Percentiles rank a stretch among this genome's conserved stretches.
Conservation (phyloP, 2,113 vertebrate genomes). For the Gavia stellata region DNA sequence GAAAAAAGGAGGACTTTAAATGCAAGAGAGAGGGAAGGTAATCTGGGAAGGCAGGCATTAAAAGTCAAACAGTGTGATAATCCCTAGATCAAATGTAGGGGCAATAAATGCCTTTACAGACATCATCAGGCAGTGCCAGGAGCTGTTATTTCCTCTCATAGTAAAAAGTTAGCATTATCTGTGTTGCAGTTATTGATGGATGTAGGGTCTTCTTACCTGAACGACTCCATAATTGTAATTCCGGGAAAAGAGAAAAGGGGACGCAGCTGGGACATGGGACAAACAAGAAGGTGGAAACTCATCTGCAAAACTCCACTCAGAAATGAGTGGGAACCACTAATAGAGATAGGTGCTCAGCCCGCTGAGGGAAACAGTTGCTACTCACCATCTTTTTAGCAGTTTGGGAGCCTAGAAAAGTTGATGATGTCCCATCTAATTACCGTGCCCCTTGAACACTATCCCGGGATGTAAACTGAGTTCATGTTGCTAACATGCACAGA, state of each 20-base stretch:
- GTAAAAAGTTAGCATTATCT: neutral
- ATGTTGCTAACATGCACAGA: slow-evolving; percentile 16
- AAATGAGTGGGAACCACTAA: neutral
- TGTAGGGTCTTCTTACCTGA: neutral
- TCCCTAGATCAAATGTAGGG: neutral
- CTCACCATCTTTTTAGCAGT: neutral
- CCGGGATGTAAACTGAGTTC: neutral
- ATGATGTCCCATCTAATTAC: slow-evolving; percentile 1
- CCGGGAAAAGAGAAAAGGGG: neutral
- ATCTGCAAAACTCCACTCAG: neutral
- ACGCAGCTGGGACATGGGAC: neutral
- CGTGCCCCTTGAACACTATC: neutral
- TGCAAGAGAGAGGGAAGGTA: neutral
- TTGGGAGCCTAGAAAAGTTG: slow-evolving; percentile 9
- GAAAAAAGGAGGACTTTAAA: neutral
- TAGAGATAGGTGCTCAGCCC: neutral
- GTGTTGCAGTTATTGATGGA: neutral
- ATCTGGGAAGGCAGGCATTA: neutral
- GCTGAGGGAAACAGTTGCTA: neutral
- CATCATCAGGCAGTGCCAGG: neutral
- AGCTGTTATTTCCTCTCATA: neutral
- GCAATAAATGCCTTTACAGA: neutral
- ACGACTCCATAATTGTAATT: neutral
- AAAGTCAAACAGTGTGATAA: neutral
- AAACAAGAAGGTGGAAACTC: neutral